Conservation (phyloP, 2,113 vertebrate genomes). For the Myiagra hebetior region DNA sequence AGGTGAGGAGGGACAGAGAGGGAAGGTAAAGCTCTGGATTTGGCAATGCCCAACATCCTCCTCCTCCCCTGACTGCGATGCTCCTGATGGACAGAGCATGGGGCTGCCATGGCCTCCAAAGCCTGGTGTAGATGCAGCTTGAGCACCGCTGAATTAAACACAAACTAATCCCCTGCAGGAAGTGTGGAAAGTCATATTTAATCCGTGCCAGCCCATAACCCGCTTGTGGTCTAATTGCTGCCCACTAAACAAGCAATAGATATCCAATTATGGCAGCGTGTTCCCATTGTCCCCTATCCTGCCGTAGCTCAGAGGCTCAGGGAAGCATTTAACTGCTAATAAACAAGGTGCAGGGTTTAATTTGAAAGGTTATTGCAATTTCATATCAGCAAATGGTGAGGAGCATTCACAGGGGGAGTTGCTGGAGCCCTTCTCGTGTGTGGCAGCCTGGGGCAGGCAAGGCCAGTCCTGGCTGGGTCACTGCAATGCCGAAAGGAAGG, state of each 20-base stretch:
- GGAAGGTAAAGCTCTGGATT: neutral
- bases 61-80: rapidly evolving
- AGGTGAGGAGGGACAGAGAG: rapidly evolving
- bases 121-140: neutral
- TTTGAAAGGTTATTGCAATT: constrained; percentile 51
- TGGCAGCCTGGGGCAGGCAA: neutral
- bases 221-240: constrained; percentile 34
- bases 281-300: neutral
- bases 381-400: neutral
- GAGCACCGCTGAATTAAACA: neutral
- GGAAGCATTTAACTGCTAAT: constrained; percentile 59
- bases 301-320: constrained; percentile 40
- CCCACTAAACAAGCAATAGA: constrained; percentile 36
- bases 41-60: neutral
- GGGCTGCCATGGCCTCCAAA: neutral
- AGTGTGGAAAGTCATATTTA: neutral
- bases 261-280: constrained; percentile 19
- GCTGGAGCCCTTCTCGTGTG: neutral
- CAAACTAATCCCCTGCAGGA: constrained; percentile 13
- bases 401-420: rapidly evolving
- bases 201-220: neutral
- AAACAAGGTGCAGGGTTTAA: constrained; percentile 48
- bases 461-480: rapidly evolving
- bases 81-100: rapidly evolving
- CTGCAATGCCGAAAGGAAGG: neutral